These are phyloP conservation scores for Ips typographus DNA, from an alignment of 1,140 invertebrate species.

Conservation along the genomic window DNA sequence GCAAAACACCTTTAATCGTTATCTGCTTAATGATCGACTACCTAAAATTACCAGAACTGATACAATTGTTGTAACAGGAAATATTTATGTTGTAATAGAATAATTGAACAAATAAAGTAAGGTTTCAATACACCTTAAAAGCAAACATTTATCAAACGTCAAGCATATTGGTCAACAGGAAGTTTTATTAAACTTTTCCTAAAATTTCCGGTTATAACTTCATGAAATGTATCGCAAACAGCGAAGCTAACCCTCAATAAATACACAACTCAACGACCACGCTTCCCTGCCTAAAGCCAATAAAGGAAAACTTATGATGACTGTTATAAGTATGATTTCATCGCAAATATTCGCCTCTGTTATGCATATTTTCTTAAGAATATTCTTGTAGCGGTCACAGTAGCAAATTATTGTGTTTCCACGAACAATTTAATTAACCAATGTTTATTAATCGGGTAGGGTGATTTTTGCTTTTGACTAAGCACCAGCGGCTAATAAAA, in stretches of 20 bases:
- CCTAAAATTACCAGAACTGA: too few species aligned
- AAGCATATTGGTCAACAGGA: too few species aligned
- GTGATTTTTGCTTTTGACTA: neutral
- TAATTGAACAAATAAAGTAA: too few species aligned
- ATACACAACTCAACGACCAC: neutral
- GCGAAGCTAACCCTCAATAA: neutral
- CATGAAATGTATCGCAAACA: too few species aligned
- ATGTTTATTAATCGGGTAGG: neutral
- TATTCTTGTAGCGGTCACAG: neutral
- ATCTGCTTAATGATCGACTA: too few species aligned
- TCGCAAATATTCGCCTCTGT: neutral
- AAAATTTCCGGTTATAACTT: too few species aligned
- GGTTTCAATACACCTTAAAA: too few species aligned
- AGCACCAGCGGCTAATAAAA: neutral
- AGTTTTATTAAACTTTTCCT: too few species aligned
- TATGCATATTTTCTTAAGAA: neutral
- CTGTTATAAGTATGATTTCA: conserved; percentile 4
- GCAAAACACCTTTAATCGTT: too few species aligned
- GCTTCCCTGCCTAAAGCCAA: neutral
- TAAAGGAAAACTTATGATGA: neutral
- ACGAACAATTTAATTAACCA: neutral
- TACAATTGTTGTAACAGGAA: too few species aligned
- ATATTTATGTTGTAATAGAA: too few species aligned
- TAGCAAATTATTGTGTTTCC: neutral
- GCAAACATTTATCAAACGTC: too few species aligned